phyloP scores from a whole-genome alignment of 2,113 vertebrate genomes.

The Gopherus evgoodei region DNA sequence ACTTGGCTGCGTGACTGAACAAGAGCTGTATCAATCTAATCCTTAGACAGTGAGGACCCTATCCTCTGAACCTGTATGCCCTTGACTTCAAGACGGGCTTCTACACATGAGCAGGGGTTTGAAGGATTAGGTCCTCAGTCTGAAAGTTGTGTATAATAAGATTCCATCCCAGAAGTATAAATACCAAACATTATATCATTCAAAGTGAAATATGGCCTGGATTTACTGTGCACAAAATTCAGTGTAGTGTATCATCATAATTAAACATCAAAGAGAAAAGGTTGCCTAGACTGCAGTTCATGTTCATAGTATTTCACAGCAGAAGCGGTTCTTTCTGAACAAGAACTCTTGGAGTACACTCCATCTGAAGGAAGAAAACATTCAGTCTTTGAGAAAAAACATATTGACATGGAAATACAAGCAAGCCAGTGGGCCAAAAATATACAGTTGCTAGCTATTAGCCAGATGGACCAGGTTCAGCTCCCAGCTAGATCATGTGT shows the following conservation, averaged over 20 bases:
- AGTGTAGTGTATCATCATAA: not conserved
- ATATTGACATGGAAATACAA: not conserved
- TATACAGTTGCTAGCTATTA: not conserved
- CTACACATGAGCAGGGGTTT: not conserved
- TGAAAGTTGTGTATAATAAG: not conserved
- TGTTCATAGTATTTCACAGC: not conserved
- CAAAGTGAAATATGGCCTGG: conserved; percentile 2
- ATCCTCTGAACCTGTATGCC: not conserved
- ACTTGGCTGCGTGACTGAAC: not conserved
- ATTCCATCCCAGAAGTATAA: not conserved
- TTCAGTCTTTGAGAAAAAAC: not conserved
- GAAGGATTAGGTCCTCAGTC: not conserved
- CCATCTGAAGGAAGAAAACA: not conserved
- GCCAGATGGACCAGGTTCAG: not conserved
- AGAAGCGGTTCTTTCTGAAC: not conserved
- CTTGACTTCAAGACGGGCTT: not conserved
- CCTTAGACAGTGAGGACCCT: not conserved
- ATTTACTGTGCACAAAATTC: not conserved
- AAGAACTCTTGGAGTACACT: not conserved
- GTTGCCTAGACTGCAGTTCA: not conserved
- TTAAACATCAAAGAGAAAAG: not conserved
- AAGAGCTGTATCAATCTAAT: not conserved
- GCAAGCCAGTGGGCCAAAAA: not conserved
- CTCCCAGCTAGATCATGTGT: conserved; percentile 6
- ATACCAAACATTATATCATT: not conserved